Evolutionary conservation across 2,797 vertebrate genomes (phyloP).

Genomic region (Poeciliopsis gracilis): DNA sequence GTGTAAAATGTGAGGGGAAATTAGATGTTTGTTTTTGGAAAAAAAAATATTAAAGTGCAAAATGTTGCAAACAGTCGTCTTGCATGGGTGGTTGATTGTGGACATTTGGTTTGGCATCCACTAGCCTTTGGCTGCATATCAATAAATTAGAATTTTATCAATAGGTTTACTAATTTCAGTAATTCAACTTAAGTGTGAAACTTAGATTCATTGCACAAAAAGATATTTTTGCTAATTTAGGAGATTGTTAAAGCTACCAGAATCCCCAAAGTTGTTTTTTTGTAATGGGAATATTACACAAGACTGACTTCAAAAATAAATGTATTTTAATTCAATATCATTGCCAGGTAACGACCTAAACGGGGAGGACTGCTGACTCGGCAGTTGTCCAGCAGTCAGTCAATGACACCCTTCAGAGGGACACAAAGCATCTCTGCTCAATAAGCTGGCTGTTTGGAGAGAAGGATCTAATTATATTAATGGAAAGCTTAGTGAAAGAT

Average conservation of each 20-base stretch:
- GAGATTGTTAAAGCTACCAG: not conserved
- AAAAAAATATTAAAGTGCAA: slow-evolving; percentile 82
- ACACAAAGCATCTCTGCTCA: not conserved
- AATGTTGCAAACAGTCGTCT: slow-evolving; percentile 78
- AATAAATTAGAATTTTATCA: not conserved
- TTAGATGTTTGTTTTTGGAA: slow-evolving; percentile 83
- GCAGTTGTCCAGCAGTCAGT: not conserved
- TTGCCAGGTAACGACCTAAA: too few relatives aligned
- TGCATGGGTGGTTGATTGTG: slow-evolving; percentile 69
- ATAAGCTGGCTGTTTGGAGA: not conserved
- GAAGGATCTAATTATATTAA: not conserved
- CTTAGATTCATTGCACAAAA: not conserved
- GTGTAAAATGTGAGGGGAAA: slow-evolving; percentile 80
- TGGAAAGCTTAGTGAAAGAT: not conserved
- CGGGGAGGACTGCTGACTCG: not conserved
- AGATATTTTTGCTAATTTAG: not conserved
- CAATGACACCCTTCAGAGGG: not conserved
- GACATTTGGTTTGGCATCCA: not conserved
- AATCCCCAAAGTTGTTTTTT: not conserved
- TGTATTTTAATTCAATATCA: not conserved
- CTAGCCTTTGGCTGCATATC: not conserved
- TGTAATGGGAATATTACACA: not conserved
- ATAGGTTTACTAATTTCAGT: not conserved
- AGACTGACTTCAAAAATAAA: not conserved
- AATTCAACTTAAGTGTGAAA: not conserved